Percentiles rank a stretch among this genome's conserved stretches.
phyloP scores from a whole-genome alignment of 1,140 invertebrate genomes.

The Pygmarrhopalites habei region DNA sequence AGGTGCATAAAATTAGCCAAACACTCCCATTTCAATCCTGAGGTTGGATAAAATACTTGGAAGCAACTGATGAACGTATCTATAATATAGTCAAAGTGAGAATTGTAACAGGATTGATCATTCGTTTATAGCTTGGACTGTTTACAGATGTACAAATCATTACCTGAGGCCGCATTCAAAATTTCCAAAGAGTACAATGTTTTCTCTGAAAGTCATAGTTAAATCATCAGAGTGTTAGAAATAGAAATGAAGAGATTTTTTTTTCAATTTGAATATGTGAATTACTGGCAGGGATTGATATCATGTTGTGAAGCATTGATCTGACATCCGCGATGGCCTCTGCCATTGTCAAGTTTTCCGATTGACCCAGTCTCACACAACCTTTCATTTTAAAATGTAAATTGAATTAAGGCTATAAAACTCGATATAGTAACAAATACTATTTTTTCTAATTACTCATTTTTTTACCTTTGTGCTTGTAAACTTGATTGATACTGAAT shows the following conservation, averaged over 20 bases:
- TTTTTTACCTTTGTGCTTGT: slow-evolving; percentile 38
- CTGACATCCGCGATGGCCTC: slow-evolving; percentile 80
- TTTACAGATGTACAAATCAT: too few species aligned
- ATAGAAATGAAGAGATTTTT: too few species aligned
- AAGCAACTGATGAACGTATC: slow-evolving; percentile 84
- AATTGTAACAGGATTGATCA: too few species aligned
- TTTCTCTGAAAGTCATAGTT: background rate
- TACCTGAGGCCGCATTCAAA: slow-evolving; percentile 81
- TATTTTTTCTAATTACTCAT: too few species aligned
- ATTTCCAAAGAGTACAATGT: slow-evolving; percentile 51
- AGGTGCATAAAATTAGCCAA: slow-evolving; percentile 52
- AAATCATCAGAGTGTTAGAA: background rate
- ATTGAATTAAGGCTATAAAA: too few species aligned
- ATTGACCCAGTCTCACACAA: slow-evolving; percentile 41
- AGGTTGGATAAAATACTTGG: slow-evolving; percentile 92
- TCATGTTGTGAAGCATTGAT: slow-evolving; percentile 70
- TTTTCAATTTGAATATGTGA: too few species aligned
- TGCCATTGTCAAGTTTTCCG: slow-evolving; percentile 50
- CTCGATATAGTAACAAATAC: too few species aligned
- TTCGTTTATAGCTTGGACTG: too few species aligned
- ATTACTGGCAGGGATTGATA: slow-evolving; percentile 59
- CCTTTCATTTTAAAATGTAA: too few species aligned
- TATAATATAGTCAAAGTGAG: too few species aligned
- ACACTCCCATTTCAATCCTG: slow-evolving; percentile 83
- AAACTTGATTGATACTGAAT: slow-evolving; percentile 38